phyloP scores from a whole-genome alignment of 92 coral and sea anemone species.

The Montipora capitata region DNA sequence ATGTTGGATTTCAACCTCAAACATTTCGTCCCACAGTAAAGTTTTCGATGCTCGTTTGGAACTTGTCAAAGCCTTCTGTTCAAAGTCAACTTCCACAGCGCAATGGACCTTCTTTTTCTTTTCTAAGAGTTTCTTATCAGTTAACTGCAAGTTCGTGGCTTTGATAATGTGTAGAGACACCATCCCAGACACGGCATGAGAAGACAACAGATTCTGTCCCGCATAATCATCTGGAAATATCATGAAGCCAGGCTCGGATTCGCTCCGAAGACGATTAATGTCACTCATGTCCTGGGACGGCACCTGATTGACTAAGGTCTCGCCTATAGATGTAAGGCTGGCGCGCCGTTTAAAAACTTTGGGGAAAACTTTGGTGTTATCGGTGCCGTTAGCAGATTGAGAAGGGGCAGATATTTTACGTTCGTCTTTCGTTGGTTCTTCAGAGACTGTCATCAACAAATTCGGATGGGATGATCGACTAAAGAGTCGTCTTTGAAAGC shows the following conservation, averaged over 20 bases:
- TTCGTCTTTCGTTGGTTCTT: constrained; percentile 4
- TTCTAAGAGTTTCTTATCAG: constrained; percentile 75
- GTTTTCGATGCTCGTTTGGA: constrained; percentile 79
- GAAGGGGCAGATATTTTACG: constrained; percentile 2
- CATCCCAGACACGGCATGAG: constrained; percentile 98
- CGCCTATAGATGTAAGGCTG: constrained; percentile 61
- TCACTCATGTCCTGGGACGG: constrained; percentile 27
- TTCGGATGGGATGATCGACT: constrained; percentile 54
- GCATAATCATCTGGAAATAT: constrained; percentile 85
- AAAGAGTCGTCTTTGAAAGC: constrained; percentile 7
- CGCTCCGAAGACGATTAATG: constrained; percentile 61
- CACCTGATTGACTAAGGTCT: constrained; percentile 41
- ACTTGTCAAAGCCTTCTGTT: constrained; percentile 91
- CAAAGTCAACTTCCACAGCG: constrained; percentile 93
- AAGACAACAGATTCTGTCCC: constrained; percentile 71
- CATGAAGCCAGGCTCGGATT: constrained; percentile 83
- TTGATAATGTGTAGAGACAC: constrained; percentile 85
- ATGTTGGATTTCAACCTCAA: constrained; percentile 95
- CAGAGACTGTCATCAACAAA: constrained; percentile 19
- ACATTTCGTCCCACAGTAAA: constrained; percentile 90
- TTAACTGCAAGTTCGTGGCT: constrained; percentile 76
- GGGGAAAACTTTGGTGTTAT: constrained; percentile 12
- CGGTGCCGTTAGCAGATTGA: background rate
- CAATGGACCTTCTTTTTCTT: constrained; percentile 91
- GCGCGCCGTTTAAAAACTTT: constrained; percentile 50